Evolutionary conservation across 2,797 vertebrate species (phyloP).

Genomic region (Peromyscus eremicus): DNA sequence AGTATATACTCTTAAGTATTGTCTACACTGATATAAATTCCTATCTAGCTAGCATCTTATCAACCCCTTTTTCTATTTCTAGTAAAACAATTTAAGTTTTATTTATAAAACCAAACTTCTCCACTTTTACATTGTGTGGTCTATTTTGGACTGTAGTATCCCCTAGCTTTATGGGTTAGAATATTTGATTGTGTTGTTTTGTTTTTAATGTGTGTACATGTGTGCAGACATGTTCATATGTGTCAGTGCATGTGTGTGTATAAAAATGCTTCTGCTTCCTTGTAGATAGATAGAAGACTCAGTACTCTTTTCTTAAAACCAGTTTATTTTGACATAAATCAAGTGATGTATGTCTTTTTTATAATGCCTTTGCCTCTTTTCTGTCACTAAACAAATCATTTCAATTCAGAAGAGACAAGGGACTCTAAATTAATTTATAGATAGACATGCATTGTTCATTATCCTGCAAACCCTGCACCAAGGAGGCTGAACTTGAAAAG

Average conservation of each 20-base stretch:
- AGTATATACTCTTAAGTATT: not conserved
- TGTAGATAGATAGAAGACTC: not conserved
- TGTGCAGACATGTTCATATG: not conserved
- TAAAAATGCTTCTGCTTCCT: not conserved
- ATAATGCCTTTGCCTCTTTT: not conserved
- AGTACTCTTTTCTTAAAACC: not conserved
- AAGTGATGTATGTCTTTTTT: not conserved
- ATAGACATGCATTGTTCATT: not conserved
- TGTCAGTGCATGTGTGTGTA: not conserved
- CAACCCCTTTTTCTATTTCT: not conserved
- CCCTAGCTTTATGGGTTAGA: not conserved
- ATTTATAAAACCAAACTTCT: not conserved
- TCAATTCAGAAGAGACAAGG: not conserved
- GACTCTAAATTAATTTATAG: not conserved
- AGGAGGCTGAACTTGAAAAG: not conserved
- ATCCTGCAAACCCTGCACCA: not conserved
- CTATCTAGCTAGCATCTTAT: not conserved
- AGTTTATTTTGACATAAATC: not conserved
- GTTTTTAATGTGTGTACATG: not conserved
- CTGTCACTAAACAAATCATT: not conserved
- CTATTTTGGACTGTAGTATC: not conserved
- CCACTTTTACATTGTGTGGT: not conserved
- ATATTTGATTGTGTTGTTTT: not conserved
- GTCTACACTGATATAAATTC: not conserved
- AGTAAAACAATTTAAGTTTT: conserved; percentile 14